A percentile compares a stretch with the other conserved stretches of the same genome.
Conservation (phyloP, 2,113 vertebrate genomes). For the Sapajus apella region DNA sequence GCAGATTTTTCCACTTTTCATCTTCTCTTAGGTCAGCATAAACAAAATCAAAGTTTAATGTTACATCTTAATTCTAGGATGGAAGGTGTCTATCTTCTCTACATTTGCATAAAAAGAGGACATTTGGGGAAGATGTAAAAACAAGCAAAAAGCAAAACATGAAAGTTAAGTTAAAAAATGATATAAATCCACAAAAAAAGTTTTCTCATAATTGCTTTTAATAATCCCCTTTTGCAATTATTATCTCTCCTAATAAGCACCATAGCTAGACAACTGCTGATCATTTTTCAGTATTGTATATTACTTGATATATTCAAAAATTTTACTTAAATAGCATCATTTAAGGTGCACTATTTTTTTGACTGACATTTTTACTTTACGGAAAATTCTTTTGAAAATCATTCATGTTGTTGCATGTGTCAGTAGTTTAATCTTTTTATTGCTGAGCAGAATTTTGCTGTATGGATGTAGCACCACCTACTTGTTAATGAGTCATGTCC, state of each 20-base stretch:
- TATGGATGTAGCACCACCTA: not conserved
- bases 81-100: not conserved
- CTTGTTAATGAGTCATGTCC: not conserved
- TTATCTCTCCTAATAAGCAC: not conserved
- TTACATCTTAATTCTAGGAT: not conserved
- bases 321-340: not conserved
- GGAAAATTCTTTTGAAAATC: not conserved
- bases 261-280: not conserved
- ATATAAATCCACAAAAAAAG: not conserved
- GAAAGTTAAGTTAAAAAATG: not conserved
- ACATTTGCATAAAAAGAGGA: not conserved
- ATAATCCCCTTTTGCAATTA: not conserved
- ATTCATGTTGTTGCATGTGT: not conserved
- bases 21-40: not conserved
- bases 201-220: not conserved
- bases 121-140: not conserved
- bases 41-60: constrained; percentile 2
- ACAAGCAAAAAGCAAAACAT: not conserved
- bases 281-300: not conserved
- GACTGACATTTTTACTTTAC: not conserved
- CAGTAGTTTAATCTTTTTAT: not conserved
- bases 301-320: not conserved
- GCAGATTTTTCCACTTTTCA: not conserved
- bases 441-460: not conserved
- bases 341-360: not conserved